These are phyloP conservation scores for Limnodromus scolopaceus DNA, from an alignment of 2,797 vertebrate species.

Conservation along the genomic window DNA sequence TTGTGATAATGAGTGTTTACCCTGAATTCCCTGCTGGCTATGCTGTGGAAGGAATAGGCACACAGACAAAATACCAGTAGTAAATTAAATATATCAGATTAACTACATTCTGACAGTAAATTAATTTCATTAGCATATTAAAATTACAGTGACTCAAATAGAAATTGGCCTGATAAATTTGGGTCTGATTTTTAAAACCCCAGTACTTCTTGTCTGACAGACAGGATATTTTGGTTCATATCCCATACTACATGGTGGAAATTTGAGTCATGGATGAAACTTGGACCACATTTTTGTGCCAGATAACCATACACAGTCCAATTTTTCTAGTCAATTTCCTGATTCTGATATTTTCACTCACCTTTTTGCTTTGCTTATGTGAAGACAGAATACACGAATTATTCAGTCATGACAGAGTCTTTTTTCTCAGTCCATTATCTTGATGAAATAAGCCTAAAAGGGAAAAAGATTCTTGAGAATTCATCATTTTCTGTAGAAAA, in stretches of 20 bases:
- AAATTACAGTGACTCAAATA: background rate
- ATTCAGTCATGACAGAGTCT: background rate
- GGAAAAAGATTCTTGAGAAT: background rate
- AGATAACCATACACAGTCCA: background rate
- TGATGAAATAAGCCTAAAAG: background rate
- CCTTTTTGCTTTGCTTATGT: background rate
- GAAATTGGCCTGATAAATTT: background rate
- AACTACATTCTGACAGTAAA: background rate
- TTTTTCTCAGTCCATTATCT: background rate
- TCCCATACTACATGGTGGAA: background rate
- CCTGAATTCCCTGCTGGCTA: background rate
- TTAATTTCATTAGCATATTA: background rate
- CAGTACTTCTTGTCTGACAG: background rate
- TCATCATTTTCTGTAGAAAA: background rate
- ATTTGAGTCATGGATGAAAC: background rate
- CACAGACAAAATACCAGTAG: background rate
- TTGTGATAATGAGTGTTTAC: background rate
- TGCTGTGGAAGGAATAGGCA: background rate
- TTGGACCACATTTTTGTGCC: background rate
- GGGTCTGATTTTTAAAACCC: background rate
- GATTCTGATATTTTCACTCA: background rate
- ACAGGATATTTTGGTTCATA: background rate
- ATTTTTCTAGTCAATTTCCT: background rate
- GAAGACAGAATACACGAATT: background rate
- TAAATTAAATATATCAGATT: background rate